Evolutionary conservation across 2,888 invertebrate genomes (phyloP), one percentile per base, ranked within the genome.

Genomic region (Beris morrisii): DNA sequence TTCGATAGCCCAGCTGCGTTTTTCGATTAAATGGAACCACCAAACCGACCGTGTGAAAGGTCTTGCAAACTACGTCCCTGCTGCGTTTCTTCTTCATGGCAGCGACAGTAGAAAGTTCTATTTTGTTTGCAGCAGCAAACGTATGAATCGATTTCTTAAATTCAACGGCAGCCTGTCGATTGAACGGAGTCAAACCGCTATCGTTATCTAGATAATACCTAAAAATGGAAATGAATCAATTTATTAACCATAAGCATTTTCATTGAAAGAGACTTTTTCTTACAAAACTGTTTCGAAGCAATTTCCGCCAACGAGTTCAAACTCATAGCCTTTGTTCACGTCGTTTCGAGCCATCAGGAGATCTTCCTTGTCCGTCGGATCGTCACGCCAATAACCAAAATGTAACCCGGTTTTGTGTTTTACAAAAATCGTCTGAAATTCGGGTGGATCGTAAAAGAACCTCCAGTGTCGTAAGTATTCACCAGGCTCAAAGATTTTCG

Each of bases 391-490:
- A 79, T 95, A 97, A 5, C 96, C 96, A 74, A 93, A 87, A 77
- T 97, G 96, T 71, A 88, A 88, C 69, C 90, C 89, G 67, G 86
- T 86, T 57, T 84, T 84, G 57, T 87, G 85, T 74, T 88, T 87
- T 28, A 86, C 88, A 58, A 93, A 78, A 48, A 93, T 82, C 3
- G 93, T 90, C 86, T 94, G 92, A 79, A 96, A 92, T 81, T 97
- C 97, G 9, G 97, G 97, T 9, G 95, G 93, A 83, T 98, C 97
- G 79, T 90, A 94, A 77, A 86, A 94, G 80, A 91, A 97, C 72
- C 97, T 86, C 91, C 93, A 95, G 77, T 96, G 94, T 9, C 87
- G 81, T 56, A 94, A 83, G 76, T 89, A 92, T 68, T 87, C 82
- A 68, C 86, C 82, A 69, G 87, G 84, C 67, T 85, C 80, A 1